Percentiles rank a stretch among this genome's conserved stretches.
Evolutionary conservation across 2,888 invertebrate genomes (phyloP).

Genomic region (Cryptocheilus praepositus): DNA sequence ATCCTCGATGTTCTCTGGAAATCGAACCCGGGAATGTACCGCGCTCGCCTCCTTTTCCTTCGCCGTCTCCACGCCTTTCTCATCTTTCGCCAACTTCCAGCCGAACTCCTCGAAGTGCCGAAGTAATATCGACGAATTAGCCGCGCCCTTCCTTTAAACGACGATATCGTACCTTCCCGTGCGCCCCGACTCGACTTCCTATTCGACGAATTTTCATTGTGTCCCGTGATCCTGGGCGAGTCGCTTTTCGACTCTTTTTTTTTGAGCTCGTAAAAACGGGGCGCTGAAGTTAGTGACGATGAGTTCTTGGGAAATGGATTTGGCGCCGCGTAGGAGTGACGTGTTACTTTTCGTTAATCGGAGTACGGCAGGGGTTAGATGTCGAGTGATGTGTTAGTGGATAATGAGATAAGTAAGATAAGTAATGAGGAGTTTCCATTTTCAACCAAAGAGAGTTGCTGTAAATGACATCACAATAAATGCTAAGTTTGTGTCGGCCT

Average conservation of each 20-base stretch:
- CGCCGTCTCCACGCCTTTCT: slow-evolving; percentile 1
- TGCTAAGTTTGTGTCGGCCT: too few species aligned
- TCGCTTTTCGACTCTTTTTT: slow-evolving; percentile 27
- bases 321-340: too few species aligned
- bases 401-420: too few species aligned
- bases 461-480: too few species aligned
- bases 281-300: too few species aligned
- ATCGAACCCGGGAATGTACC: slow-evolving; percentile 4
- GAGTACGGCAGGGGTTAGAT: too few species aligned
- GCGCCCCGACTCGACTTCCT: not conserved
- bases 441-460: too few species aligned
- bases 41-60: slow-evolving; percentile 7
- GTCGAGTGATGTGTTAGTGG: too few species aligned
- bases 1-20: slow-evolving; percentile 5
- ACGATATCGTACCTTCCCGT: slow-evolving; percentile 19
- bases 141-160: slow-evolving; percentile 20
- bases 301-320: too few species aligned
- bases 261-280: too few species aligned
- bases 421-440: too few species aligned
- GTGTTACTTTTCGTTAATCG: too few species aligned
- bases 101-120: slow-evolving; percentile 34
- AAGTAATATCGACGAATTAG: slow-evolving; percentile 40
- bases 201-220: slow-evolving; percentile 27
- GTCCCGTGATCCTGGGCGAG: slow-evolving; percentile 23
- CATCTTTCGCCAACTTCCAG: slow-evolving; percentile 1